Evolutionary conservation across 2,113 vertebrate genomes (phyloP).

Genomic region (Semnornis frantzii): DNA sequence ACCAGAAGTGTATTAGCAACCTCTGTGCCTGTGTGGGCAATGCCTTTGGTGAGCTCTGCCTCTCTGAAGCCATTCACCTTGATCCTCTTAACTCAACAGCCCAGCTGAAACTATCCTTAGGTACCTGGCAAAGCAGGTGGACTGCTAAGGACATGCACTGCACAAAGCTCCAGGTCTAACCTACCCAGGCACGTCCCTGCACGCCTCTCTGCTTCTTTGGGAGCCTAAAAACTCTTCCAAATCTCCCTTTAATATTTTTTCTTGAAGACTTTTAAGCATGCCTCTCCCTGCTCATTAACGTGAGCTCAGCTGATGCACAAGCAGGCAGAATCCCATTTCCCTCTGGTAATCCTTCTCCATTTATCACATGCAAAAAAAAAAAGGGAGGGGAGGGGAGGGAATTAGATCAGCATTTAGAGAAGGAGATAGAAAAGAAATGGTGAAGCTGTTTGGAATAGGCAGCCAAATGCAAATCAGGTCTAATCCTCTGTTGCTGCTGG

Average conservation of each 20-base stretch:
- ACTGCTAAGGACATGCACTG: background rate
- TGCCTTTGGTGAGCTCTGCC: background rate
- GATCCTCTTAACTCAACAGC: background rate
- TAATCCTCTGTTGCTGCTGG: constrained; percentile 48
- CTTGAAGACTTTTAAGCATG: constrained; percentile 25
- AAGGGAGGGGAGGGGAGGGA: background rate
- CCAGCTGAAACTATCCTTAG: background rate
- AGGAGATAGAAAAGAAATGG: no score
- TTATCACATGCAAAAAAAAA: constrained; percentile 9
- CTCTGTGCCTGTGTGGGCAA: background rate
- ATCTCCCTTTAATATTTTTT: constrained; percentile 33
- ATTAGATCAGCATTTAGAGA: background rate
- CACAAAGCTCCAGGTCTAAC: background rate
- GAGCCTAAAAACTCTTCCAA: constrained; percentile 23
- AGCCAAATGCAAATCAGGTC: constrained; percentile 58
- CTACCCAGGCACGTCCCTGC: background rate
- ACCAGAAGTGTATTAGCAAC: background rate
- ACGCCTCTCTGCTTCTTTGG: background rate
- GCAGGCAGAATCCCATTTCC: constrained; percentile 62
- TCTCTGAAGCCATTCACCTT: background rate
- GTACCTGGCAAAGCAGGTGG: background rate
- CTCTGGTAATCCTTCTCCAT: constrained; percentile 32
- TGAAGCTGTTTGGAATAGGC: constrained; percentile 45
- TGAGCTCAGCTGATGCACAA: constrained; percentile 45
- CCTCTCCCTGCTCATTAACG: constrained; percentile 41